phyloP scores from a whole-genome alignment of 2,797 vertebrate genomes.

The Eulemur albifrons region DNA sequence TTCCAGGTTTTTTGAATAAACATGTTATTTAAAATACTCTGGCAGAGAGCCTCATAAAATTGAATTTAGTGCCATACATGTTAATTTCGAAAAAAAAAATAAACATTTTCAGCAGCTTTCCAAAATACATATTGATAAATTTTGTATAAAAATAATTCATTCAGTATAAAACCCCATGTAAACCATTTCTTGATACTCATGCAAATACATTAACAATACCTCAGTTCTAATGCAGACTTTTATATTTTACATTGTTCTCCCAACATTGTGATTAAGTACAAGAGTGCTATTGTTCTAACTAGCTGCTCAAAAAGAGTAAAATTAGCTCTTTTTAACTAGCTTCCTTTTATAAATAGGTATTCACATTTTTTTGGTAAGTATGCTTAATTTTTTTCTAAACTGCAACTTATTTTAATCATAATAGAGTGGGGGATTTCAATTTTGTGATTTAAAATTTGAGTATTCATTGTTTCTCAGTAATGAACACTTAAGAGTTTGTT shows the following conservation, averaged over 20 bases:
- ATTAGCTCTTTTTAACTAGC: neutral
- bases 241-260: neutral
- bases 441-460: constrained; percentile 7
- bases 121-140: constrained; percentile 63
- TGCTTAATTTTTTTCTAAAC: neutral
- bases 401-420: neutral
- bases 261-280: rapidly evolving
- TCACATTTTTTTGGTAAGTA: neutral
- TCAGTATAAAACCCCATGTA: constrained; percentile 55
- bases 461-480: neutral
- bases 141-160: constrained; percentile 71
- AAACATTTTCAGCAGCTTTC: constrained; percentile 59
- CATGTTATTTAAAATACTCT: constrained; percentile 38
- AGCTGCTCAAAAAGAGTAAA: neutral
- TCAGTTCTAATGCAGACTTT: neutral
- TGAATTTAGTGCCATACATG: neutral
- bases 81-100: constrained; percentile 71
- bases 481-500: neutral
- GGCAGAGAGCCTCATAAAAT: constrained; percentile 38
- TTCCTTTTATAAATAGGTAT: neutral
- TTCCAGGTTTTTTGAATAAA: neutral
- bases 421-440: neutral
- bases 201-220: neutral
- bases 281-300: neutral
- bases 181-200: constrained; percentile 2